These are phyloP conservation scores for Phataginus tricuspis DNA, from an alignment of 2,797 vertebrate genomes.

Conservation along the genomic window DNA sequence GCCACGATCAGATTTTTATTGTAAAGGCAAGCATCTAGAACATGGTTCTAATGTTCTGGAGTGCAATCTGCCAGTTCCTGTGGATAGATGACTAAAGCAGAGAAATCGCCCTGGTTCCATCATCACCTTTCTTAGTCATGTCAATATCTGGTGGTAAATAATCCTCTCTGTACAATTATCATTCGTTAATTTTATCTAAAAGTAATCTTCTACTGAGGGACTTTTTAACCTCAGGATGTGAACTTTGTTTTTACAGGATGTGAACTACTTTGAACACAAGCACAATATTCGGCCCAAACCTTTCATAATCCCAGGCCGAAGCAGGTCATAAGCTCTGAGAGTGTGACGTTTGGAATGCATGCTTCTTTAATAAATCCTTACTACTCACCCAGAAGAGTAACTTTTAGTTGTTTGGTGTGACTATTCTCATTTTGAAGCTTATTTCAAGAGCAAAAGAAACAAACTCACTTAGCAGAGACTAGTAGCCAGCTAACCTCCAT, in stretches of 20 bases:
- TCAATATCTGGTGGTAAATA: not conserved
- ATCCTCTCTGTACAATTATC: not conserved
- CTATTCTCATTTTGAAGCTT: slow-evolving; percentile 50
- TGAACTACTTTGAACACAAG: slow-evolving; percentile 95
- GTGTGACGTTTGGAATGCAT: slow-evolving; percentile 85
- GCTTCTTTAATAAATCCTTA: slow-evolving; percentile 76
- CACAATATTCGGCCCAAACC: slow-evolving; percentile 93
- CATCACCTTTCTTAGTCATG: not conserved
- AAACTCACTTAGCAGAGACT: slow-evolving; percentile 10
- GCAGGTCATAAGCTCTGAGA: slow-evolving; percentile 88
- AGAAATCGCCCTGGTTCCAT: not conserved
- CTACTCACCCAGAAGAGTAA: slow-evolving; percentile 65
- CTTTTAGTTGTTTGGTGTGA: slow-evolving; percentile 62
- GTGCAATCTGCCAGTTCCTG: not conserved
- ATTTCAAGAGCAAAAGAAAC: slow-evolving; percentile 61
- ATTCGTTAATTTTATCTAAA: not conserved
- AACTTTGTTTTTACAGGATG: slow-evolving; percentile 89
- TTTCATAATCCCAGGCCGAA: slow-evolving; percentile 89
- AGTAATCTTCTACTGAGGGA: slow-evolving; percentile 58
- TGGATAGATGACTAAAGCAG: not conserved
- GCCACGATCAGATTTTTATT: not conserved
- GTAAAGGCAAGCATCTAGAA: slow-evolving; percentile 39
- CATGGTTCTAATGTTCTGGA: slow-evolving; percentile 41
- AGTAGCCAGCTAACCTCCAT: slow-evolving; percentile 37
- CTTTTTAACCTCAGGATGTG: slow-evolving; percentile 65